Evolutionary conservation across 2,888 invertebrate genomes (phyloP), one percentile per base, ranked within the genome.

Genomic region (Synanthedon myopaeformis): DNA sequence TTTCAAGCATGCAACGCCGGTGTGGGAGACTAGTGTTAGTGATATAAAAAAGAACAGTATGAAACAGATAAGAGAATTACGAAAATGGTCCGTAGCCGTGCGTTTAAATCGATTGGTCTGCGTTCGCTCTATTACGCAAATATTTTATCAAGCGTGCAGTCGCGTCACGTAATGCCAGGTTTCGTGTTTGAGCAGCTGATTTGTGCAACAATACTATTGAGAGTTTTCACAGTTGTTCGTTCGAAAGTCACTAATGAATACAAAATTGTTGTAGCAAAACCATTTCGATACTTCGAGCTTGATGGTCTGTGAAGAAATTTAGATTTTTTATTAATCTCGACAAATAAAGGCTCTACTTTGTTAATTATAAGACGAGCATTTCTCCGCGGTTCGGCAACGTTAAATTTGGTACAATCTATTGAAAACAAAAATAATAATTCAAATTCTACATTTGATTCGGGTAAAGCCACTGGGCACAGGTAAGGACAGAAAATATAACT

Each of bases 91-190:
- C 76, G 73, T 73, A 76, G 70, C 76, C 67, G 72, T 70, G 82
- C 82, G 80, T 79, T 68, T 64, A 78, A 85, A 86, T 86, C 79
- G 83, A 85, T 85, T 84, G 79, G 74, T 74, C 72, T 72, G 70
- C 67, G 74, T 67, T 76, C 67, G 65, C 65, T 65, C 63, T 73
- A 69, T 85, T 85, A 81, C 82, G 83, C 79, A 84, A 85, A 79
- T 70, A 74, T 59, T 75, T 76, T 76, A 80, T 78, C 76, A 75
- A 78, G 76, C 82, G 78, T 80, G 76, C 74, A 74, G 70, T 66
- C 70, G 64, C 74, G 75, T 82, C 83, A 85, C 83, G 83, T 83
- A 83, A 83, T 64, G 63, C 59, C 69, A 69, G 68, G 75, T 77
- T 78, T 77, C 67, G 67, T 68, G 55, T 56, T 52, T 58, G 58